phyloP scores from a whole-genome alignment of 2,888 invertebrate genomes.

The Lissonota sp. region DNA sequence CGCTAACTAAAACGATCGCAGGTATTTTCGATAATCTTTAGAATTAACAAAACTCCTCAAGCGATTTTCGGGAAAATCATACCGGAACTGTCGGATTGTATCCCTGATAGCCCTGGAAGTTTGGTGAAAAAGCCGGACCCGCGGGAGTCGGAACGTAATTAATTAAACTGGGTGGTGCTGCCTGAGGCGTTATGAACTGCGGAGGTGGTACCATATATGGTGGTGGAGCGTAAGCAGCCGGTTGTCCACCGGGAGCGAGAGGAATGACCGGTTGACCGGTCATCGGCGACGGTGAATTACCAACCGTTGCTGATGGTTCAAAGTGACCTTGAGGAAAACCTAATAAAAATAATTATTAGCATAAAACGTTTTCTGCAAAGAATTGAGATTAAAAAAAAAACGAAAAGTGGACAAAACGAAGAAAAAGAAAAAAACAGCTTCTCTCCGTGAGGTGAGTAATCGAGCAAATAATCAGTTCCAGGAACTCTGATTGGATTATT shows the following conservation, averaged over 20 bases:
- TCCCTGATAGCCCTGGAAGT: slow-evolving; percentile 80
- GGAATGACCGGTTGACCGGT: slow-evolving; percentile 80
- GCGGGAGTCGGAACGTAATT: slow-evolving; percentile 82
- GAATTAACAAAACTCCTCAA: too few species aligned
- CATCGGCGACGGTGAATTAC: slow-evolving; percentile 76
- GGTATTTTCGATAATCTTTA: too few species aligned
- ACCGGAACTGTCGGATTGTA: slow-evolving; percentile 81
- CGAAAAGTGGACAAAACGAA: slow-evolving; percentile 17
- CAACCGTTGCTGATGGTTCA: slow-evolving; percentile 78
- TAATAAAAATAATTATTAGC: slow-evolving; percentile 54
- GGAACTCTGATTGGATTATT: too few species aligned
- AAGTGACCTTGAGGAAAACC: slow-evolving; percentile 80
- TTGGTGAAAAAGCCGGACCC: slow-evolving; percentile 81
- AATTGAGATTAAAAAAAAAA: not conserved
- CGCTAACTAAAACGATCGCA: too few species aligned
- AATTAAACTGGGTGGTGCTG: slow-evolving; percentile 81
- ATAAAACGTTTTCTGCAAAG: slow-evolving; percentile 18
- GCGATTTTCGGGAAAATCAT: slow-evolving; percentile 14
- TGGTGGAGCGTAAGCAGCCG: slow-evolving; percentile 77
- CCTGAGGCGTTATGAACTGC: slow-evolving; percentile 81
- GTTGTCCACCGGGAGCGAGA: slow-evolving; percentile 78
- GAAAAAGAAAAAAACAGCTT: slow-evolving; percentile 3
- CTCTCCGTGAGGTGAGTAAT: too few species aligned
- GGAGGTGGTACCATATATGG: slow-evolving; percentile 82
- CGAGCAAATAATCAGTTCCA: too few species aligned